Evolutionary conservation across 2,888 invertebrate species (phyloP).

Genomic region (Quadroppia sp.): DNA sequence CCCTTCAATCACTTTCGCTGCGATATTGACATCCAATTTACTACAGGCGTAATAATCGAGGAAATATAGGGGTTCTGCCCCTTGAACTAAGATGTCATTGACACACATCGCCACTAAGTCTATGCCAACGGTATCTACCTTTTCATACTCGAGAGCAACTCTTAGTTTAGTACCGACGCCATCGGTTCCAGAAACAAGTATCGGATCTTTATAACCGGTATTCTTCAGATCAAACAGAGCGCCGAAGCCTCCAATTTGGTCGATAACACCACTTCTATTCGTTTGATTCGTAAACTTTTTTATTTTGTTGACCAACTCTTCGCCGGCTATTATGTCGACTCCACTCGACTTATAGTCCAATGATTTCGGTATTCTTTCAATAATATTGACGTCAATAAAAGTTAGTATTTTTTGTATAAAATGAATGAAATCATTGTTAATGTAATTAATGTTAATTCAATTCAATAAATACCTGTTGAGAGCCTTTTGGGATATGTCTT

Average conservation of each 20-base stretch:
- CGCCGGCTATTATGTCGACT: constrained; percentile 89
- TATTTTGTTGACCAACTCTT: constrained; percentile 73
- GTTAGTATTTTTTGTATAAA: too few species aligned
- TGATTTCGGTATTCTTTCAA: background rate
- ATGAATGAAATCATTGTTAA: too few species aligned
- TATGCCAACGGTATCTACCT: constrained; percentile 74
- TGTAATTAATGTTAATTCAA: too few species aligned
- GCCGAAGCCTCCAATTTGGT: constrained; percentile 85
- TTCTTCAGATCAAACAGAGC: constrained; percentile 78
- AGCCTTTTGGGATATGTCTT: constrained; percentile 83
- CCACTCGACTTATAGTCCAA: constrained; percentile 82
- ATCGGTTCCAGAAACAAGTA: constrained; percentile 88
- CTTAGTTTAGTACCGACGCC: constrained; percentile 96
- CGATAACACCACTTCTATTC: constrained; percentile 70
- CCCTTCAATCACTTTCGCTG: constrained; percentile 74
- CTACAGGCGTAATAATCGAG: constrained; percentile 96
- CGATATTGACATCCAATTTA: constrained; percentile 68
- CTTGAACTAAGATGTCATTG: constrained; percentile 91
- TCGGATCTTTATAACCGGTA: constrained; percentile 71
- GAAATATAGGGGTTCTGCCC: constrained; percentile 92
- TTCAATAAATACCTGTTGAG: constrained; percentile 58
- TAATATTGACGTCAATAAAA: too few species aligned
- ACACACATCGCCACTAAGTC: constrained; percentile 98
- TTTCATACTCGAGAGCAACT: constrained; percentile 56
- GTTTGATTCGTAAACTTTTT: constrained; percentile 77